Evolutionary conservation across 2,797 vertebrate genomes (phyloP).

Genomic region (Aphelocoma californica): DNA sequence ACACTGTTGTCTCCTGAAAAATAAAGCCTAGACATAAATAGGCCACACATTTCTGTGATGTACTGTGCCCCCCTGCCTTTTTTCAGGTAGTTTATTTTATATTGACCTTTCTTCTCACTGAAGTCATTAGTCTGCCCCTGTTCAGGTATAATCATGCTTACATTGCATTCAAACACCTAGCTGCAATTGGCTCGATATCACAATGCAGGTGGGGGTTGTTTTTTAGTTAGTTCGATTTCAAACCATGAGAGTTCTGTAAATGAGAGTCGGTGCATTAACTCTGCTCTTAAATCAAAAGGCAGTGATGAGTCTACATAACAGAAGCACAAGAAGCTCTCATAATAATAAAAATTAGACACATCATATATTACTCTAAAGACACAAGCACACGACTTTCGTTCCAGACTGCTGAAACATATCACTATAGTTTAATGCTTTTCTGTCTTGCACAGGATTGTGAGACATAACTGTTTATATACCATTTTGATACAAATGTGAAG

Average conservation of each 20-base stretch:
- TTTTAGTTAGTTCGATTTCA: background rate
- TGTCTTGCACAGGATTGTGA: background rate
- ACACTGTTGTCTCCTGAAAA: background rate
- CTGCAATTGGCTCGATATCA: background rate
- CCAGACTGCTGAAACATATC: background rate
- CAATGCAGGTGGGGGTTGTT: fast-evolving
- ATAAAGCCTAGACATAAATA: background rate
- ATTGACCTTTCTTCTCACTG: background rate
- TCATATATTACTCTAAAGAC: background rate
- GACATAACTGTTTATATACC: background rate
- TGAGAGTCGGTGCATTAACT: background rate
- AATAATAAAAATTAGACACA: background rate
- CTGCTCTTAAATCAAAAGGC: background rate
- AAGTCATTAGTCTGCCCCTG: background rate
- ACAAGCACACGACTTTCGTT: background rate
- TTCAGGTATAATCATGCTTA: background rate
- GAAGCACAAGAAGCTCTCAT: background rate
- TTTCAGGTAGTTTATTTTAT: background rate
- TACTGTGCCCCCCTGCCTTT: background rate
- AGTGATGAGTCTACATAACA: background rate
- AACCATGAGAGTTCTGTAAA: background rate
- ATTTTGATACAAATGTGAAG: background rate
- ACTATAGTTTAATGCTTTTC: background rate
- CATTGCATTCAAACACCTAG: background rate
- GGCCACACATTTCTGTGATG: background rate